phyloP scores from a whole-genome alignment of 1,140 invertebrate species.

The Coelopa frigida region DNA sequence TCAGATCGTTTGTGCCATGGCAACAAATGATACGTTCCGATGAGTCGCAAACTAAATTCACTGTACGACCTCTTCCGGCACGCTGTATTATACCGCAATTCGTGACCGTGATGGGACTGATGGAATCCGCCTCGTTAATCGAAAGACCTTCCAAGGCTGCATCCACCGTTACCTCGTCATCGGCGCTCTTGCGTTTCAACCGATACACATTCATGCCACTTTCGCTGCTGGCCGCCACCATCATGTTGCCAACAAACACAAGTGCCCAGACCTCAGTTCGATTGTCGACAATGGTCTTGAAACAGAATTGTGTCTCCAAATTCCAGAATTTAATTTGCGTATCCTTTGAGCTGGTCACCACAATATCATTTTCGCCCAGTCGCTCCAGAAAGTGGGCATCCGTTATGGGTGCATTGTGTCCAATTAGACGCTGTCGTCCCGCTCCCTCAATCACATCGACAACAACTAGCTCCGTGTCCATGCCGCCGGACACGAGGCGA shows the following conservation, averaged over 20 bases:
- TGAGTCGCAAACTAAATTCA: constrained; percentile 57
- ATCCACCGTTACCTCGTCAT: constrained; percentile 46
- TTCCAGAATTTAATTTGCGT: constrained; percentile 97
- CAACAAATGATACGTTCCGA: constrained; percentile 66
- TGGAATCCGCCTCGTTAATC: constrained; percentile 38
- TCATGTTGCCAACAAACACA: constrained; percentile 66
- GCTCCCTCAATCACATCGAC: constrained; percentile 91
- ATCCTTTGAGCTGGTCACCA: constrained; percentile 90
- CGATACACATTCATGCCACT: constrained; percentile 80
- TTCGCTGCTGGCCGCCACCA: constrained; percentile 82
- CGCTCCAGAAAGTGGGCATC: constrained; percentile 73
- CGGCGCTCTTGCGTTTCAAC: constrained; percentile 48
- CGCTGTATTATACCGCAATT: constrained; percentile 71
- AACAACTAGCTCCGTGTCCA: constrained; percentile 87
- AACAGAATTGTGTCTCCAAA: constrained; percentile 89
- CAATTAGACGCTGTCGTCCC: constrained; percentile 80
- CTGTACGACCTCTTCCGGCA: constrained; percentile 64
- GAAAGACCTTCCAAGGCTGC: constrained; percentile 49
- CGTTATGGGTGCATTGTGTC: constrained; percentile 90
- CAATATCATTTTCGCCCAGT: constrained; percentile 50
- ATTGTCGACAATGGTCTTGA: constrained; percentile 82
- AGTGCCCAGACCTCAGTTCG: constrained; percentile 80
- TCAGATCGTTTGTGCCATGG: constrained; percentile 69
- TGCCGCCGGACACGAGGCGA: constrained; percentile 32
- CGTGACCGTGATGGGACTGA: constrained; percentile 61